A percentile compares a stretch with the other conserved stretches of the same genome.
phyloP scores from a whole-genome alignment of 2,888 invertebrate genomes.

The Cerceris ruficornis region DNA sequence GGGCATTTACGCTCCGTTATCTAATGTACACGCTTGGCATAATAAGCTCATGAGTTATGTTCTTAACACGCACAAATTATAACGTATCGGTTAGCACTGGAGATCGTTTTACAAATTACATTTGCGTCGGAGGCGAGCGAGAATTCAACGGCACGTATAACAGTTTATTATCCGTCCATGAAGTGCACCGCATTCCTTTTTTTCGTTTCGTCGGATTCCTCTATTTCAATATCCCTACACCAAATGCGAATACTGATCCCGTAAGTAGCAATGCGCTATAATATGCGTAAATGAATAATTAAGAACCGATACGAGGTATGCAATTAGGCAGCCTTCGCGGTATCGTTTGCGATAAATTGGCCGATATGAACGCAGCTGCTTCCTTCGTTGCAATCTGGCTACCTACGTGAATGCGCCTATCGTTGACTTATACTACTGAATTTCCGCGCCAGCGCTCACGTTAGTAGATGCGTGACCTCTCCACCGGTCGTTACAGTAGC shows the following conservation, averaged over 20 bases:
- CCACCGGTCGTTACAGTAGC: conserved; percentile 16
- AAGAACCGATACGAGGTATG: conserved; percentile 44
- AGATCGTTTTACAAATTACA: conserved; percentile 54
- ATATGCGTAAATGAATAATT: conserved; percentile 25
- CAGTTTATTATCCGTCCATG: conserved; percentile 47
- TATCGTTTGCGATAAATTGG: conserved; percentile 42
- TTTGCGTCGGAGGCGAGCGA: conserved; percentile 6
- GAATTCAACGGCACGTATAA: conserved; percentile 19
- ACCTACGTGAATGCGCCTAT: conserved; percentile 24
- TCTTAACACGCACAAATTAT: conserved; percentile 57
- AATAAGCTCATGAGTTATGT: conserved; percentile 52
- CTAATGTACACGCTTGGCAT: conserved; percentile 47
- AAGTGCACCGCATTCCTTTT: conserved; percentile 10
- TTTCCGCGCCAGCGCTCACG: conserved; percentile 35
- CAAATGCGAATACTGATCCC: background rate
- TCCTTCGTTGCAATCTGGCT: conserved; percentile 3
- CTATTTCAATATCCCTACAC: background rate
- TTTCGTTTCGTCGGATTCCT: conserved; percentile 28
- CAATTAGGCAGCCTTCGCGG: conserved; percentile 43
- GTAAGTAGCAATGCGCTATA: conserved; percentile 19
- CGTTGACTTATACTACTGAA: conserved; percentile 66
- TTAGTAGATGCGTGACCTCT: background rate
- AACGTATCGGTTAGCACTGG: conserved; percentile 34
- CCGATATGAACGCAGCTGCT: conserved; percentile 16
- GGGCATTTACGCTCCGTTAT: conserved; percentile 22